Base-by-base conservation (phyloP, 2,888 invertebrate genomes). In the Mayetiola destructor region DNA sequence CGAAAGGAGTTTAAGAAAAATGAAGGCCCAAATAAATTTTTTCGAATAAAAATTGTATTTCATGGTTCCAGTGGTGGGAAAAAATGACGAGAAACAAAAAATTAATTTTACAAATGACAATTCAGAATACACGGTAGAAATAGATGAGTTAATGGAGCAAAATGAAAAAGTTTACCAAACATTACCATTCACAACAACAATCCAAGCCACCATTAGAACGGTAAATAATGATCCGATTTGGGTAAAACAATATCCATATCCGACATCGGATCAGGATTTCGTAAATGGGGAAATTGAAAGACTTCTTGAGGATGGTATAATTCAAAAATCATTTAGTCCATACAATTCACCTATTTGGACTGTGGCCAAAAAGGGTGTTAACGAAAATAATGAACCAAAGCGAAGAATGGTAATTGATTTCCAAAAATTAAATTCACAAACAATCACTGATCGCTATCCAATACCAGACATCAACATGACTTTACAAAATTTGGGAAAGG, bases 401-500 rank as follows among this genome's bases (percentile, higher is more conserved):
- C 64, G 62, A 61, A 16, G 64, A 40, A 56, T 65, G 0, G 64
- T 64, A 4, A 60, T 65, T 16, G 64, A 65, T 48, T 65, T 62
- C 58, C 37, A 64, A 36, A 58, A 58, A n/a, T 40, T 58, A 23
- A 63, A 62, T 20, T 57, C 62, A 18, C 58, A 60, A 54, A 63
- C 64, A 0, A 60, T 63, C 1, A 61, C 60, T 27, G 64, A 65
- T 59, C 59, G 56, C 20, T 65, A 63, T 59, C 63, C 64, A 36
- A 42, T 64, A 6, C 63, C 63, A 4, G 59, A 62, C 27, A 63
- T 67, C 4, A 60, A 56, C 20, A 63, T 65, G 6, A 64, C 65
- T 16, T 57, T 66, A 29, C 64, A 64, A 36, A 62, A 64, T 55
- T 39, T 67, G 27, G 65, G 64, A 10, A 61, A 61, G 14, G 56